Evolutionary conservation across 35 echinoderm and acorn worm species (phyloP).

Genomic region (Chiridota heheva): DNA sequence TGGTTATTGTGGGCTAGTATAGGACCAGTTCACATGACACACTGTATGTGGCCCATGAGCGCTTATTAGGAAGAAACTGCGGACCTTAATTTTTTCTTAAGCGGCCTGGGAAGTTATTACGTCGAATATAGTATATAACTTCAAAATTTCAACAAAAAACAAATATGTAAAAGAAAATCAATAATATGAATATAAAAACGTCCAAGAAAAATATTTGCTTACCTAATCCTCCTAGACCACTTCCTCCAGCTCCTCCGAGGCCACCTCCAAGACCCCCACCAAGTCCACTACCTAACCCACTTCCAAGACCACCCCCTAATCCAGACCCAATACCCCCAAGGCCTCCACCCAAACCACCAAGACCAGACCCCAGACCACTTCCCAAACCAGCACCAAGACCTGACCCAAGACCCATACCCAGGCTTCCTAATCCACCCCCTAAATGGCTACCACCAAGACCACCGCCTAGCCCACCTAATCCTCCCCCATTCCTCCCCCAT

Average conservation of each 20-base stretch:
- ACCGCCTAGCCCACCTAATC: slow-evolving; percentile 35
- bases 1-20: no score
- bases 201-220: not conserved
- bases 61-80: no score
- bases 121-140: no score
- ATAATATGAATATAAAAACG: not conserved
- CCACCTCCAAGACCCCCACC: slow-evolving; percentile 17
- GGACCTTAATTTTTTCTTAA: no score
- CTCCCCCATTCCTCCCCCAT: slow-evolving; percentile 1
- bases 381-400: slow-evolving; percentile 25
- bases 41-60: no score
- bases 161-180: not conserved
- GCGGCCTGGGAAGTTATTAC: no score
- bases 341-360: slow-evolving; percentile 5
- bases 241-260: slow-evolving; percentile 23
- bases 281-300: slow-evolving; percentile 37
- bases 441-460: slow-evolving; percentile 3
- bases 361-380: slow-evolving; percentile 24
- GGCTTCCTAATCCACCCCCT: slow-evolving; percentile 59
- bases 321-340: slow-evolving; percentile 22
- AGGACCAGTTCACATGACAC: no score
- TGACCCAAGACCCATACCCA: slow-evolving; percentile 14
- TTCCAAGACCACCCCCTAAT: slow-evolving; percentile 23
- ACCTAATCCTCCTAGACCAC: slow-evolving; percentile 32
- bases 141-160: no score